A percentile compares a stretch with the other conserved stretches of the same genome.
Evolutionary conservation across 2,113 vertebrate genomes (phyloP).

Genomic region (Oostethus manadensis): DNA sequence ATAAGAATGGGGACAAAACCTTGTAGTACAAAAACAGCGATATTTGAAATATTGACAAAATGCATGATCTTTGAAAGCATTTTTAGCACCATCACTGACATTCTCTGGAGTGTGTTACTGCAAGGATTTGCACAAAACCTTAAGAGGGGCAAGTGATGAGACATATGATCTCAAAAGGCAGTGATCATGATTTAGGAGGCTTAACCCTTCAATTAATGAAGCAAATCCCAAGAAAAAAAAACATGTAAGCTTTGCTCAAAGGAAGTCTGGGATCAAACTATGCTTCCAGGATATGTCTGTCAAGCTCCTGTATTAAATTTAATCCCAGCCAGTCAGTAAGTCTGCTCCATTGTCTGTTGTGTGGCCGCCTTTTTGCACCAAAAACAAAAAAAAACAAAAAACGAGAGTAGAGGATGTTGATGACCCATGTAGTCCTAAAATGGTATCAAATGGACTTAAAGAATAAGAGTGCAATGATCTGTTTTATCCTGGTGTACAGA

Average conservation of each 20-base stretch:
- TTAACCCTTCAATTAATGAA: constrained; percentile 78
- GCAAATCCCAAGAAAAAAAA: constrained; percentile 67
- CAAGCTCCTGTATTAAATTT: constrained; percentile 84
- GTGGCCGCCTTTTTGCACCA: constrained; percentile 33
- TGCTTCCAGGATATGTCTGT: constrained; percentile 88
- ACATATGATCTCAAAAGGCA: constrained; percentile 46
- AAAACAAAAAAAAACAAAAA: constrained; percentile 8
- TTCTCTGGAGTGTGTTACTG: too few relatives aligned
- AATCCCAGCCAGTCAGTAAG: constrained; percentile 76
- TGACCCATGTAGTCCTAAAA: background rate
- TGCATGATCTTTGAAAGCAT: too few relatives aligned
- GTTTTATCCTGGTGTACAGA: constrained; percentile 22
- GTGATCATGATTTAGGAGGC: constrained; percentile 66
- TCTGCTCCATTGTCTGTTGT: constrained; percentile 61
- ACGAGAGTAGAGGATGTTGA: constrained; percentile 23
- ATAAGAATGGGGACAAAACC: too few relatives aligned
- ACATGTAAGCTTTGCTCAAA: constrained; percentile 69
- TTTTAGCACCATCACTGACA: too few relatives aligned
- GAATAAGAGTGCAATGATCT: constrained; percentile 24
- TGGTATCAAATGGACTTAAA: constrained; percentile 19
- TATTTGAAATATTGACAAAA: too few relatives aligned
- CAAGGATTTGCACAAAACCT: constrained; percentile 4
- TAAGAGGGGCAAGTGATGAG: constrained; percentile 8
- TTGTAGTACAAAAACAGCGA: too few relatives aligned
- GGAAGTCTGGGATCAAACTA: constrained; percentile 68